phyloP scores from a whole-genome alignment of 2,797 vertebrate genomes.

The Phalanger gymnotis region DNA sequence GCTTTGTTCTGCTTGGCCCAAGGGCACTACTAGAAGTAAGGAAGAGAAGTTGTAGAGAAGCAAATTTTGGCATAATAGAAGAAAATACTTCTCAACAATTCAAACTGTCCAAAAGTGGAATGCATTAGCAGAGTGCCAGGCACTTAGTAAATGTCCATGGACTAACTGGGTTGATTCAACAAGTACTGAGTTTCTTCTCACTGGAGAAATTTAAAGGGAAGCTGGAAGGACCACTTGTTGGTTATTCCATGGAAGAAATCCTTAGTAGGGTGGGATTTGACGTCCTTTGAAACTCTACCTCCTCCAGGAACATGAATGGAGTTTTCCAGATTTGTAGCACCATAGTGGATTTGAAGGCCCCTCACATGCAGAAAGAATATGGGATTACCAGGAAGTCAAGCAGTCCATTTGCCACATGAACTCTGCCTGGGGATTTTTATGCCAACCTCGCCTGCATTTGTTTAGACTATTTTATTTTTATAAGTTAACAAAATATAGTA shows the following conservation, averaged over 20 bases:
- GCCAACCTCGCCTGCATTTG: neutral
- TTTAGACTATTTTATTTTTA: neutral
- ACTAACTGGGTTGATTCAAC: neutral
- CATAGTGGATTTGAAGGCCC: constrained; percentile 1
- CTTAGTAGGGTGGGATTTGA: neutral
- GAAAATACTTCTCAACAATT: neutral
- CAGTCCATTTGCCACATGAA: neutral
- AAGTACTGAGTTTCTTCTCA: neutral
- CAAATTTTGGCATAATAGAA: too few relatives aligned
- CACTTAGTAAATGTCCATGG: neutral
- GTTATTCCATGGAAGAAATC: neutral
- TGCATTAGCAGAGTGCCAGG: neutral
- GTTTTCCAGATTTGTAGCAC: neutral
- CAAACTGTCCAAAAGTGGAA: neutral
- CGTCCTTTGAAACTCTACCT: neutral
- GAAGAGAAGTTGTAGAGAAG: too few relatives aligned
- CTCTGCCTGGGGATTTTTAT: neutral
- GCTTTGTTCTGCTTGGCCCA: too few relatives aligned
- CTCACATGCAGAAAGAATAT: neutral
- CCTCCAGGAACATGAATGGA: neutral
- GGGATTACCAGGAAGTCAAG: neutral
- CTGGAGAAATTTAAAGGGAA: neutral
- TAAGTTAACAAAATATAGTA: neutral
- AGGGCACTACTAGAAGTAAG: too few relatives aligned
- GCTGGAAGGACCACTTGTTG: too few relatives aligned